Evolutionary conservation across 2,888 invertebrate species (phyloP), one percentile per base, ranked within the genome.

Genomic region (Diaphora mendica): DNA sequence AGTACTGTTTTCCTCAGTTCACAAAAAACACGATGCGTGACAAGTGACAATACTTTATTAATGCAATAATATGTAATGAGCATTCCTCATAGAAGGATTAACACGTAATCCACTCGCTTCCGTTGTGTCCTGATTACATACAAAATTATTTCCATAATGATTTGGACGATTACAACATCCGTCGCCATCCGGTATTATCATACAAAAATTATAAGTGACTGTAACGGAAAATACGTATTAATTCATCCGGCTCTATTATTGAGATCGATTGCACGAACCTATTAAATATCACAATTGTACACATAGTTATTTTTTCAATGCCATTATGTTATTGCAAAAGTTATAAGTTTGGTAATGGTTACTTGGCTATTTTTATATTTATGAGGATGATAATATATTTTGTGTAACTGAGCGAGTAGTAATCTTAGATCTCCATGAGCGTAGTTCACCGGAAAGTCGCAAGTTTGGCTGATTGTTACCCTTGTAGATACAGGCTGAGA

Each of bases 21-120:
- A 64, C 23, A 69, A 76, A 71, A 42, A 72, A 35, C 44, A 78
- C 66, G 23, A 59, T 73, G 64, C 73, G 81, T 83, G 76, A 75
- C 35, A 35, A 65, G 81, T 83, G 76, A 75, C 35, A 35, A 65
- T 67, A 72, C 74, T 81, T 83, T 78, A 75, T 75, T 67, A 72
- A 73, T 83, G 30, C 42, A 71, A 66, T 66, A 55, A 65, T 71
- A 71, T 71, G 67, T 81, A 72, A 65, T 73, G 75, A 73, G 77
- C 67, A 70, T 70, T 73, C 72, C 74, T 70, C 65, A 76, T 74
- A 64, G 68, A 72, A 64, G 74, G 75, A 75, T 77, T 82, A 79
- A 33, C 26, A 35, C 13, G 48, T 74, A 71, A 79, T 83, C 79
- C 66, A 71, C 68, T 79, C 67, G 74, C 75, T 78, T 79, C 73